These are phyloP conservation scores for Apamea crenata DNA, from an alignment of 2,888 invertebrate species.

Conservation along the genomic window DNA sequence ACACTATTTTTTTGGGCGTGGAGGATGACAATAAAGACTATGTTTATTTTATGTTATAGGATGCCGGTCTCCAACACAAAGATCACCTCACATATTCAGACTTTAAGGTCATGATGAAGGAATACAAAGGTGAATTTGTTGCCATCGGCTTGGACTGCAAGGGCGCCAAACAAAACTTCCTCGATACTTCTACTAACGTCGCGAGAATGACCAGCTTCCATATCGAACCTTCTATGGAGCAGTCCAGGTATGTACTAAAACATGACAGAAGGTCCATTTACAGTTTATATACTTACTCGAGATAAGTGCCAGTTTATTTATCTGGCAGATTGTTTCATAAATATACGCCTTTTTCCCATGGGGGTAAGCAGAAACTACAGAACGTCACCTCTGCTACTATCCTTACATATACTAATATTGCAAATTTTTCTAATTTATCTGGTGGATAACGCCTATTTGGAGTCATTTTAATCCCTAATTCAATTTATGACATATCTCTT, in stretches of 20 bases:
- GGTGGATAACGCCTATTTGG: no score
- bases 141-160: constrained; percentile 98
- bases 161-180: constrained; percentile 98
- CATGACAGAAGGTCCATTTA: no score
- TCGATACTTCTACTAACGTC: constrained; percentile 98
- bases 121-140: constrained; percentile 98
- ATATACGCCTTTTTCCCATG: no score
- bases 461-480: no score
- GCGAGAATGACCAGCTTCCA: constrained; percentile 98
- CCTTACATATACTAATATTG: no score
- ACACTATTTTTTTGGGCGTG: neutral
- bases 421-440: no score
- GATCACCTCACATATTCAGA: constrained; percentile 97
- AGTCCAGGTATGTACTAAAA: constrained; percentile 83
- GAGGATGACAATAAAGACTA: neutral
- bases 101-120: constrained; percentile 98
- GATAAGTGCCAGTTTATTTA: no score
- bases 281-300: no score
- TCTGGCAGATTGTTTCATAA: no score
- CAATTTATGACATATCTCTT: no score
- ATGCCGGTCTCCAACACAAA: constrained; percentile 97
- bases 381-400: no score
- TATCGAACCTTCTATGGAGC: constrained; percentile 95
- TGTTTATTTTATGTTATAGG: constrained; percentile 82
- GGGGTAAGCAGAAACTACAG: no score